Conservation (phyloP, 2,113 vertebrate species). For the Microtus pennsylvanicus region DNA sequence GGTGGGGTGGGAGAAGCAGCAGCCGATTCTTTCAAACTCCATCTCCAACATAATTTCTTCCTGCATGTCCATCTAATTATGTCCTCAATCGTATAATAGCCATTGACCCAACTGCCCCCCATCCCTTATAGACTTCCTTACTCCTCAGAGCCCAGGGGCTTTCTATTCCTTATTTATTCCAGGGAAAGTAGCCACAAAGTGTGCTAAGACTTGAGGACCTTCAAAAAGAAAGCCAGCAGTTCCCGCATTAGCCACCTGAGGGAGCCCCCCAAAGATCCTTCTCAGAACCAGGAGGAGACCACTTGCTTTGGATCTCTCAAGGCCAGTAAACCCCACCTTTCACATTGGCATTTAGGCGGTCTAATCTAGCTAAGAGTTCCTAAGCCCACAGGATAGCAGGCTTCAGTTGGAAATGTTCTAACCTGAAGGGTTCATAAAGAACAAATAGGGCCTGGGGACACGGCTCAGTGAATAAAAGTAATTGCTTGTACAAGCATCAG, state of each 20-base stretch:
- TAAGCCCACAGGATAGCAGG: background rate
- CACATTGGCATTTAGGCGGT: background rate
- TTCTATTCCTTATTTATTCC: background rate
- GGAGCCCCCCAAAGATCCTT: slow-evolving; percentile 59
- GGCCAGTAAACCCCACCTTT: background rate
- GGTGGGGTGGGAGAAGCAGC: no score
- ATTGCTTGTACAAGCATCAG: background rate
- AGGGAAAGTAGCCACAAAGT: background rate
- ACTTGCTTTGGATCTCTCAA: background rate
- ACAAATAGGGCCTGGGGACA: background rate
- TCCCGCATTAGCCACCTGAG: slow-evolving; percentile 55
- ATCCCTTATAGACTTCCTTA: background rate
- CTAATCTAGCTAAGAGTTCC: background rate
- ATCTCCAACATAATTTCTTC: background rate
- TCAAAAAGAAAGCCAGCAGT: background rate
- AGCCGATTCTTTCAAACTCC: background rate
- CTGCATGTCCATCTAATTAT: background rate
- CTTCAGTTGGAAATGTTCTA: background rate
- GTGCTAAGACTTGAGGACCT: background rate
- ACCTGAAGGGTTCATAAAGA: background rate
- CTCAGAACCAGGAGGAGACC: background rate
- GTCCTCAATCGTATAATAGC: background rate
- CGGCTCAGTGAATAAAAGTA: background rate
- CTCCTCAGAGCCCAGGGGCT: background rate
- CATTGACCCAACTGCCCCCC: background rate